Evolutionary conservation across 2,113 vertebrate genomes (phyloP).

Genomic region (Laticauda laticaudata): DNA sequence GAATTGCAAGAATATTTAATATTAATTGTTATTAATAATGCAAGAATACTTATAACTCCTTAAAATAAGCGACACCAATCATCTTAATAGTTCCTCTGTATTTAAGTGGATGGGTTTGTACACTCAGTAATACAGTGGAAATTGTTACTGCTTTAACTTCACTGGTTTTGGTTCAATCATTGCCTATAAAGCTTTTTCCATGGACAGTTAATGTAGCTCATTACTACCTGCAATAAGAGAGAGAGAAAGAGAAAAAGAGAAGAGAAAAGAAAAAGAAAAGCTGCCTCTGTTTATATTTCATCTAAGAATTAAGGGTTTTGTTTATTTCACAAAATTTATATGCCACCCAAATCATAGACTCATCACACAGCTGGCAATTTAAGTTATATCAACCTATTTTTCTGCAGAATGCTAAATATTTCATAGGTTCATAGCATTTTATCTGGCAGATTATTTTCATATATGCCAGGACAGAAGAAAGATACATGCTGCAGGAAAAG

Average conservation of each 20-base stretch:
- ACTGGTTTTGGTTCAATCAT: slow-evolving; percentile 1
- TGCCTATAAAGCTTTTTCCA: slow-evolving; percentile 8
- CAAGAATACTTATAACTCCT: background rate
- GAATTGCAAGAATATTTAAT: background rate
- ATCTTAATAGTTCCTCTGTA: background rate
- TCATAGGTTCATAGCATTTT: slow-evolving; percentile 24
- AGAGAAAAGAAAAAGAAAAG: slow-evolving; percentile 5
- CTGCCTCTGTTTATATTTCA: background rate
- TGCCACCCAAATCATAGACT: background rate
- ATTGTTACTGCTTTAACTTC: slow-evolving; percentile 2
- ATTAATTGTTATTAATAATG: background rate
- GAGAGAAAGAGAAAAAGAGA: background rate
- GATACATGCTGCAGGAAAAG: background rate
- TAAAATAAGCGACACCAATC: background rate
- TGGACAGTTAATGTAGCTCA: slow-evolving; percentile 26
- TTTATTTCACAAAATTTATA: background rate
- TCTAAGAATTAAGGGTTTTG: slow-evolving; percentile 15
- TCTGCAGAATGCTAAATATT: slow-evolving; percentile 25
- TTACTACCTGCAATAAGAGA: background rate
- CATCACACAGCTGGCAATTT: background rate
- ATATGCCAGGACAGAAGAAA: background rate
- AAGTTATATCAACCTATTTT: background rate
- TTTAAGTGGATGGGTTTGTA: background rate
- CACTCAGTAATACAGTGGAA: background rate
- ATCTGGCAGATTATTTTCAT: slow-evolving; percentile 6